Conservation (phyloP, 1,140 invertebrate species). For the Chionoecetes opilio region DNA sequence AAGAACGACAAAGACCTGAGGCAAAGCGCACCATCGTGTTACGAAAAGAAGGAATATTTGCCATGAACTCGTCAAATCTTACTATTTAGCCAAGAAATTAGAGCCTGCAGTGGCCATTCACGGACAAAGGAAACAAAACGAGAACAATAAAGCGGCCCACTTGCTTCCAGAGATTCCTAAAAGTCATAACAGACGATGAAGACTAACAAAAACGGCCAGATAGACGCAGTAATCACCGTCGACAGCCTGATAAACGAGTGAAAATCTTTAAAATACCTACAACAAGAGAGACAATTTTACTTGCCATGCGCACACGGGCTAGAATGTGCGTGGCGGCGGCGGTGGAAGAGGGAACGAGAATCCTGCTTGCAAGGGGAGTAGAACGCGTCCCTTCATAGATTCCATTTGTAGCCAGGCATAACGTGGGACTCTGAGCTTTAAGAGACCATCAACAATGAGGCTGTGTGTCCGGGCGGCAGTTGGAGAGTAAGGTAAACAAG, state of each 20-base stretch:
- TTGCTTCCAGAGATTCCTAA: not conserved
- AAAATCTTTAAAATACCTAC: constrained; percentile 12
- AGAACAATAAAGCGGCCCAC: not conserved
- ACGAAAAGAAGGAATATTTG: not conserved
- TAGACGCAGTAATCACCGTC: not conserved
- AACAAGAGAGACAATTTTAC: constrained; percentile 19
- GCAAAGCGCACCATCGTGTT: not conserved
- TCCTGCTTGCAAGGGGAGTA: not conserved
- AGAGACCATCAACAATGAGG: constrained; percentile 31
- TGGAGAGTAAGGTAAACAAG: constrained; percentile 32
- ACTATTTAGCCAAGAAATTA: not conserved
- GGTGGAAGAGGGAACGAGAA: not conserved
- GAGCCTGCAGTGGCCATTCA: not conserved
- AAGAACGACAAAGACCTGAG: not conserved
- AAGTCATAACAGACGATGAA: not conserved
- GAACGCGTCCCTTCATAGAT: not conserved
- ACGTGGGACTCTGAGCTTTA: constrained; percentile 44
- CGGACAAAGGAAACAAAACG: not conserved
- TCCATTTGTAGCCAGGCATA: constrained; percentile 7
- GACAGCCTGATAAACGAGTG: not conserved
- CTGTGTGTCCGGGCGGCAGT: constrained; percentile 34
- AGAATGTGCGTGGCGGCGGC: not conserved
- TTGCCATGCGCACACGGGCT: not conserved
- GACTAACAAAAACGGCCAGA: not conserved
- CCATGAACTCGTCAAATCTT: not conserved